A percentile compares a stretch with the other conserved stretches of the same genome.
Conservation (phyloP, 2,888 invertebrate species). For the Drosophila differens region DNA sequence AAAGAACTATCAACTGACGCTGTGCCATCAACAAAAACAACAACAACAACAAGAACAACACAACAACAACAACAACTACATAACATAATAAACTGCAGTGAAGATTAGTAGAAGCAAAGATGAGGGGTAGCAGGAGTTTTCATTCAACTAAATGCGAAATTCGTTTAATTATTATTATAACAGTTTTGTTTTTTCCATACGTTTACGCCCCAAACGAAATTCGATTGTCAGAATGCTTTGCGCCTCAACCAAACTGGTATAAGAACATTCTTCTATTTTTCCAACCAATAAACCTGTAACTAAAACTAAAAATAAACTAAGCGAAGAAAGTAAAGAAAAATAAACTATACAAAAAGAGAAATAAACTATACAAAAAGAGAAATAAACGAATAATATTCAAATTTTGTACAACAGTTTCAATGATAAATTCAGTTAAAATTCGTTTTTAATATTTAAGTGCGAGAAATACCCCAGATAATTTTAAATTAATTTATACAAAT, state of each 20-base stretch:
- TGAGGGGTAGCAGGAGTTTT: constrained; percentile 28
- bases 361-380: constrained; percentile 18
- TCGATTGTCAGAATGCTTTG: constrained; percentile 69
- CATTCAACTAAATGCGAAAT: constrained; percentile 23
- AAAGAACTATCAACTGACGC: constrained; percentile 73
- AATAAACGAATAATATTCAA: constrained; percentile 21
- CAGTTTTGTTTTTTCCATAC: constrained; percentile 40
- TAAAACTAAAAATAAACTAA: constrained; percentile 34
- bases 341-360: constrained; percentile 20
- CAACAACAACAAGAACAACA: constrained; percentile 32
- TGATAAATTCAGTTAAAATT: constrained; percentile 25
- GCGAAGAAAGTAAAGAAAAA: constrained; percentile 20
- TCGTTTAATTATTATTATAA: constrained; percentile 36
- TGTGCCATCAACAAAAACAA: constrained; percentile 73
- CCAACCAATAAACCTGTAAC: constrained; percentile 59
- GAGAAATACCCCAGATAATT: constrained; percentile 54
- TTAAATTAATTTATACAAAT: constrained; percentile 57
- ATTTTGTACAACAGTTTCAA: constrained; percentile 15
- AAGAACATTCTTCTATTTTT: constrained; percentile 71
- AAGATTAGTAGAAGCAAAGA: constrained; percentile 35
- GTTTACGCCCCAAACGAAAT: constrained; percentile 66
- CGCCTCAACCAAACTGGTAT: constrained; percentile 37
- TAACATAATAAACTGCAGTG: constrained; percentile 26
- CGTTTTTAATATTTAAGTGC: constrained; percentile 33
- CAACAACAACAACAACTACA: constrained; percentile 46